Conservation (phyloP, 2,113 vertebrate species). For the Crocuta crocuta region DNA sequence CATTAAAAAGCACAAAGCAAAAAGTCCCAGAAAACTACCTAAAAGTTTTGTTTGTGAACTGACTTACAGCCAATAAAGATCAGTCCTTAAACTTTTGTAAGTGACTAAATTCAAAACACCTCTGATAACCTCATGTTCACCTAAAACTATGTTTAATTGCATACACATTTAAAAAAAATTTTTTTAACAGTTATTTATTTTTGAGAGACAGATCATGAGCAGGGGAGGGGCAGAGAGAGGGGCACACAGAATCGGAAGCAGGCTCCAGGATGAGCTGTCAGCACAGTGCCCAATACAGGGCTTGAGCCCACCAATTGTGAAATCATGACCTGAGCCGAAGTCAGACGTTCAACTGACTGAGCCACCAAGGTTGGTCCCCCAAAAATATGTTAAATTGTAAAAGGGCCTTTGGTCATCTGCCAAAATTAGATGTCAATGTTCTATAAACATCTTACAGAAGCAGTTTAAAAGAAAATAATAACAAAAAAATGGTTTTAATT, state of each 20-base stretch:
- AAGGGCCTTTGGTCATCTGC: constrained; percentile 38
- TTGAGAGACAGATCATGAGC: too few species aligned
- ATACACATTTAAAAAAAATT: too few species aligned
- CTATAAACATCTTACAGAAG: constrained; percentile 36
- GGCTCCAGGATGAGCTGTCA: too few species aligned
- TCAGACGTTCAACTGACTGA: too few species aligned
- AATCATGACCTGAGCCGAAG: too few species aligned
- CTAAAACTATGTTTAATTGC: background rate
- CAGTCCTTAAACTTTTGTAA: background rate
- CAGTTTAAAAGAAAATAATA: constrained; percentile 69
- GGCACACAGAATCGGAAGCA: too few species aligned
- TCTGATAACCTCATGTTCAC: constrained; percentile 53
- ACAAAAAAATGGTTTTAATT: constrained; percentile 31
- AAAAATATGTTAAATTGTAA: constrained; percentile 57
- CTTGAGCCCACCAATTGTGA: too few species aligned
- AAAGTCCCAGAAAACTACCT: background rate
- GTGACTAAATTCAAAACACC: constrained; percentile 51
- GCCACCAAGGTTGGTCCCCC: too few species aligned
- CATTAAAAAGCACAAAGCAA: background rate
- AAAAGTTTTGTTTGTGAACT: background rate
- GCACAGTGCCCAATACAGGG: too few species aligned
- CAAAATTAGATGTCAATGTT: constrained; percentile 64
- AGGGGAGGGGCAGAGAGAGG: too few species aligned
- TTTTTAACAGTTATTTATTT: too few species aligned
- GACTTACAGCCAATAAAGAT: background rate